Evolutionary conservation across 2,113 vertebrate genomes (phyloP).

Genomic region (Calonectris borealis): DNA sequence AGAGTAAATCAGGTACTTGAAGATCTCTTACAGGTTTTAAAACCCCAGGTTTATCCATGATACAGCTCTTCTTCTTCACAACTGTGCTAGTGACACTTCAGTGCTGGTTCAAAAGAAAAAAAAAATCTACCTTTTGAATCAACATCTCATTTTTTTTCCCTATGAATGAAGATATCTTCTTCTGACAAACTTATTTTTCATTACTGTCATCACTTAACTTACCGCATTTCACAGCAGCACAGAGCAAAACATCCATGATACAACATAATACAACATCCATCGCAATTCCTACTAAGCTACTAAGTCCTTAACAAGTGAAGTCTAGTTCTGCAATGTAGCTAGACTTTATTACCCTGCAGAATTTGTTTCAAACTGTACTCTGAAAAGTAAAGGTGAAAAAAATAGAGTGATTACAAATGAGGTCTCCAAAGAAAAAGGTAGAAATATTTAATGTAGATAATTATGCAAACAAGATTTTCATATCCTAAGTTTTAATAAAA

Average conservation of each 20-base stretch:
- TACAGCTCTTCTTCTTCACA: neutral
- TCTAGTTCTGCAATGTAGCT: neutral
- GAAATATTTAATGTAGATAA: constrained; percentile 73
- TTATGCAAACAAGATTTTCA: constrained; percentile 72
- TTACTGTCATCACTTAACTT: neutral
- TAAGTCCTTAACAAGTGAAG: neutral
- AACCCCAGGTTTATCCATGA: rapidly evolving
- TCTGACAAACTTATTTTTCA: neutral
- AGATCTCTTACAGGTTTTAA: neutral
- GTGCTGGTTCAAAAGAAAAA: neutral
- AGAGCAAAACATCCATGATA: no score
- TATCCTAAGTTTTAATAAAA: constrained; percentile 72
- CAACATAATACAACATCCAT: neutral
- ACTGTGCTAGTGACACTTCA: neutral
- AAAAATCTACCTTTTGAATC: neutral
- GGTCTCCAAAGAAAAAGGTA: constrained; percentile 60
- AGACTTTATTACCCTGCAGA: neutral
- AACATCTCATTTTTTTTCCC: neutral
- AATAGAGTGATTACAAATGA: constrained; percentile 28
- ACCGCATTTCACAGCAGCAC: neutral
- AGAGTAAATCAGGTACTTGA: neutral
- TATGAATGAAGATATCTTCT: neutral
- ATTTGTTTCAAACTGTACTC: neutral
- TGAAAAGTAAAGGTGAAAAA: neutral
- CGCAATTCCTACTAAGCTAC: neutral